These are phyloP conservation scores for Drosophila miranda DNA, from an alignment of 1,140 invertebrate species.

Conservation along the genomic window DNA sequence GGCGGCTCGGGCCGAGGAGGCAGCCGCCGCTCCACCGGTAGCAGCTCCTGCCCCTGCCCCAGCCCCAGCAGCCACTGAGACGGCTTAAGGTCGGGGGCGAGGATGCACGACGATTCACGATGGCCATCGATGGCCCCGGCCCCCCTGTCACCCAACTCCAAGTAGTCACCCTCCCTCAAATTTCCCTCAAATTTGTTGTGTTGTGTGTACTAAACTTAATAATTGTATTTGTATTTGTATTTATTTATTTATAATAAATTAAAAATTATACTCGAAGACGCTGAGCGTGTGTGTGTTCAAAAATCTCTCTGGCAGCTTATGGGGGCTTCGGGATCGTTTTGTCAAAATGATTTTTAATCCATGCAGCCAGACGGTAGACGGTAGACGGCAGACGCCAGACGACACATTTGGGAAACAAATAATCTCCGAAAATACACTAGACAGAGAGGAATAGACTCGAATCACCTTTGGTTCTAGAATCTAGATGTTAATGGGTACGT, in stretches of 20 bases:
- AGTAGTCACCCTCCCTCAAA: neutral
- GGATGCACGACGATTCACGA: constrained; percentile 1
- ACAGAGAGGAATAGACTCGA: too few relatives aligned
- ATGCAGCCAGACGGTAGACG: constrained; percentile 6
- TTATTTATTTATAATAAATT: constrained; percentile 79
- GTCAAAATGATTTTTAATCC: constrained; percentile 74
- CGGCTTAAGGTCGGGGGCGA: constrained; percentile 30
- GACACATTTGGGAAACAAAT: constrained; percentile 21
- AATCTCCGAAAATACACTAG: neutral
- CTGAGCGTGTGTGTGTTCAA: neutral
- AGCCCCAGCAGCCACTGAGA: constrained; percentile 24
- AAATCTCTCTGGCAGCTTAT: neutral
- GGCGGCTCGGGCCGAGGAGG: constrained; percentile 20
- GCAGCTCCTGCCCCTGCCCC: constrained; percentile 14
- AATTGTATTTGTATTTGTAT: constrained; percentile 64
- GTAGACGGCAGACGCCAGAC: constrained; percentile 10
- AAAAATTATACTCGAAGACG: constrained; percentile 53
- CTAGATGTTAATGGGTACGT: too few relatives aligned
- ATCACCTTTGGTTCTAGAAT: too few relatives aligned
- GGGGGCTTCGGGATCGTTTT: constrained; percentile 57
- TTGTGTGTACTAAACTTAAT: constrained; percentile 54
- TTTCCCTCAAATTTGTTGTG: constrained; percentile 23
- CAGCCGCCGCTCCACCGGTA: neutral
- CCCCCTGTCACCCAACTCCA: neutral
- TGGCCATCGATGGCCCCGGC: neutral